phyloP scores from a whole-genome alignment of 2,113 vertebrate species.

The Athene cunicularia region DNA sequence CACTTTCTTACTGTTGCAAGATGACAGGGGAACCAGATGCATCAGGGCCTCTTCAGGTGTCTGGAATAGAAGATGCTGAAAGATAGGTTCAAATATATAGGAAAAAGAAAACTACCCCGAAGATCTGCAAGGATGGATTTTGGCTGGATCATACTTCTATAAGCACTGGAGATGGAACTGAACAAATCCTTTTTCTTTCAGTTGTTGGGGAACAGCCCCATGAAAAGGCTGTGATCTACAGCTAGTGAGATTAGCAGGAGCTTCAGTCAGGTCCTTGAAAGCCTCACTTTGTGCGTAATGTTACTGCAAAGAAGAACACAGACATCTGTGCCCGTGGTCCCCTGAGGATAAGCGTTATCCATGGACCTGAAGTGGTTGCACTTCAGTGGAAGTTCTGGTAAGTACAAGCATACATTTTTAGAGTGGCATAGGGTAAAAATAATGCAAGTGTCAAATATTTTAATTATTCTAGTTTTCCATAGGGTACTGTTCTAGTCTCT shows the following conservation, averaged over 20 bases:
- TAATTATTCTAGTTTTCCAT: background rate
- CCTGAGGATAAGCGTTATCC: background rate
- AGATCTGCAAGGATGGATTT: background rate
- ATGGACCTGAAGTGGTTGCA: background rate
- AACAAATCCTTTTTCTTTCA: background rate
- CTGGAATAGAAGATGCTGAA: background rate
- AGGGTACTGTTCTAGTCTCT: background rate
- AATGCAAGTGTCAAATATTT: background rate
- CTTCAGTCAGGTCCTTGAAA: background rate
- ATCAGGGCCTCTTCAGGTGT: background rate
- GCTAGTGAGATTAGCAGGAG: background rate
- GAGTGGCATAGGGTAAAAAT: background rate
- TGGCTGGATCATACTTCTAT: background rate
- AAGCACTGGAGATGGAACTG: background rate
- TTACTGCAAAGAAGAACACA: background rate
- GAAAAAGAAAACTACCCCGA: background rate
- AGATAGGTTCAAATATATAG: background rate
- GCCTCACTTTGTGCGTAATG: fast-evolving
- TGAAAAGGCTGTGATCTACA: background rate
- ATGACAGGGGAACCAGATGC: background rate
- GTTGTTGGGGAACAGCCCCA: background rate
- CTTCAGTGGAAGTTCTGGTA: background rate
- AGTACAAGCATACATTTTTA: background rate
- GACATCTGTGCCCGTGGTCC: background rate
- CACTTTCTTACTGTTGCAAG: background rate